Evolutionary conservation across 2,797 vertebrate species (phyloP), one percentile per base, ranked within the genome.

Genomic region (Oreochromis mossambicus): DNA sequence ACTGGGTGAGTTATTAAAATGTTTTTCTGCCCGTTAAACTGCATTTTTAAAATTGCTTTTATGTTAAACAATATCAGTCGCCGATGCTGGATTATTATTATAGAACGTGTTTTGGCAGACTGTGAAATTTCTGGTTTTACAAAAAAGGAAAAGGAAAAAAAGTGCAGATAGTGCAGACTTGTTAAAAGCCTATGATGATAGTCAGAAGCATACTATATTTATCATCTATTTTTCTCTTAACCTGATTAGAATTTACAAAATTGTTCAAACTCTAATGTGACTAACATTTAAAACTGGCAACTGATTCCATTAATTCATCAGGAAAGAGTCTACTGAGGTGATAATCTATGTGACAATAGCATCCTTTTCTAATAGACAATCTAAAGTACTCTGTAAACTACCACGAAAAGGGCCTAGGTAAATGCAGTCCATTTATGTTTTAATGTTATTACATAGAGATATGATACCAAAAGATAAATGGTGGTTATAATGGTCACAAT

Each of bases 1-100:
- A 99, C 98, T 50, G 98, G 98, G 98, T 99, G 90, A 98, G 98
- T 43, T 36, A 15, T 80, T 86, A 14, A 70, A n/a, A 38, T 9
- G 21, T n/a, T 41, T 8, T 63, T 12, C n/a, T 77, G 13, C 3
- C 21, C 32, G 6, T 75, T 61, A 77, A 50, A 13, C 10, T 19
- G 26, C 19, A 7, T 15, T 55, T 80, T 73, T 3, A 12, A 48
- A 36, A 50, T 32, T 32, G 5, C 2, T 19, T 75, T 75, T 75
- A 75, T 75, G 43, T 75, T 75, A 50, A 50, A 50, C 17, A n/a
- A 3, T 19, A 7, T 50, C 7, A n/a, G 26, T 75, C 17, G 10
- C 50, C 0, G 3, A 75, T 50, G 43, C 46, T 32, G 19, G 21
- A 17, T 70, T 46, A 43, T 43, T 46, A 6, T 46, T 46, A 26